Conservation (phyloP, 2,888 invertebrate species). For the Himalopsyche tibetana region DNA sequence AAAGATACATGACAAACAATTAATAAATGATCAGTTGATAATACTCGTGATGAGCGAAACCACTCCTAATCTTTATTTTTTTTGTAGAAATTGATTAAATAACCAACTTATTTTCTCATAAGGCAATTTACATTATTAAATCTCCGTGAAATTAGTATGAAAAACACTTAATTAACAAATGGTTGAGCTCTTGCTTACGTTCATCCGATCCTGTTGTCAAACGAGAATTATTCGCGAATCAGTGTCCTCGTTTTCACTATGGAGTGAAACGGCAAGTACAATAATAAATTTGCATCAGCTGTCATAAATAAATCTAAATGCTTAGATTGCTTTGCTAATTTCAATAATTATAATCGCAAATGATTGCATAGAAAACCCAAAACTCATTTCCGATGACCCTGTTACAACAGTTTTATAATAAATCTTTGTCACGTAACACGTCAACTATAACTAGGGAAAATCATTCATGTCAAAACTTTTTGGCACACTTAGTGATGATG, state of each 20-base stretch:
- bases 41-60: no score
- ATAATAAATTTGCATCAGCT: constrained; percentile 23
- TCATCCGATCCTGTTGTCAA: background rate
- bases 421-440: background rate
- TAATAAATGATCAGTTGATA: no score
- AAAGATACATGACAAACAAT: no score
- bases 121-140: no score
- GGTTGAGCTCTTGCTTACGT: background rate
- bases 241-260: constrained; percentile 18
- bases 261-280: background rate
- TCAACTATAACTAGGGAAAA: no score
- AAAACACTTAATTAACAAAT: no score
- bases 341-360: background rate
- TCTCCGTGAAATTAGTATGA: no score
- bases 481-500: no score
- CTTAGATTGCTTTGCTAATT: background rate
- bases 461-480: no score
- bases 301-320: constrained; percentile 20
- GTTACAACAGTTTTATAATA: background rate
- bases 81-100: no score
- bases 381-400: background rate
- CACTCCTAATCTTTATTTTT: no score
- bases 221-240: constrained; percentile 30
- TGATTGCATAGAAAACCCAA: constrained; percentile 12
- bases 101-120: no score